A percentile compares a stretch with the other conserved stretches of the same genome.
phyloP scores from a whole-genome alignment of 2,888 invertebrate species.

The Callyntrura sp. region DNA sequence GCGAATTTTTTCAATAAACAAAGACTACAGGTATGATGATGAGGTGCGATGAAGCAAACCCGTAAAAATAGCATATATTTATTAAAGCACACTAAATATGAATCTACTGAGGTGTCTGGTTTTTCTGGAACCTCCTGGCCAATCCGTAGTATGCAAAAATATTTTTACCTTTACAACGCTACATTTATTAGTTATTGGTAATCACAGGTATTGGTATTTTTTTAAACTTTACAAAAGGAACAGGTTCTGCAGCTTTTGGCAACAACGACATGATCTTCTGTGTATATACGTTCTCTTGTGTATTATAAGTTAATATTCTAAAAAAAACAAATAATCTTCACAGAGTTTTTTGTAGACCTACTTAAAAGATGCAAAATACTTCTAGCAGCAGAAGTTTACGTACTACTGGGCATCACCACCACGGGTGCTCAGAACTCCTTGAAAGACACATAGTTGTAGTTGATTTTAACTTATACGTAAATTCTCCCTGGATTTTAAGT shows the following conservation, averaged over 20 bases:
- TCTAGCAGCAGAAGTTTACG: no score
- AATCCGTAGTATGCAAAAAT: not conserved
- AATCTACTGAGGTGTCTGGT: not conserved
- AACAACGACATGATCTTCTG: not conserved
- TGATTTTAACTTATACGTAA: no score
- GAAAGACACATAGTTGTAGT: no score
- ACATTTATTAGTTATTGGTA: not conserved
- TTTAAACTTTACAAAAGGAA: slow-evolving; percentile 62
- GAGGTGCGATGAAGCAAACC: not conserved
- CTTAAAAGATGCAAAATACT: no score
- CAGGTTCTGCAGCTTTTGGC: slow-evolving; percentile 62
- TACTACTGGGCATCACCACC: no score
- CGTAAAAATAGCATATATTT: not conserved
- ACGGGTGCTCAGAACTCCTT: no score
- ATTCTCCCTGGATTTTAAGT: no score
- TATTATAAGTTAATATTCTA: not conserved
- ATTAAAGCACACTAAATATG: not conserved
- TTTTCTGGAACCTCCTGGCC: not conserved
- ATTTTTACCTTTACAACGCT: not conserved
- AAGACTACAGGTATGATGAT: not conserved
- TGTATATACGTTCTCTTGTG: not conserved
- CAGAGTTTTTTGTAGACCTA: no score
- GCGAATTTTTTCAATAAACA: not conserved
- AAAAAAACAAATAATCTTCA: no score
- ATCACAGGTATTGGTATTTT: not conserved